Evolutionary conservation across 2,797 vertebrate genomes (phyloP), one percentile per base, ranked within the genome.

Genomic region (Danio tinwini): DNA sequence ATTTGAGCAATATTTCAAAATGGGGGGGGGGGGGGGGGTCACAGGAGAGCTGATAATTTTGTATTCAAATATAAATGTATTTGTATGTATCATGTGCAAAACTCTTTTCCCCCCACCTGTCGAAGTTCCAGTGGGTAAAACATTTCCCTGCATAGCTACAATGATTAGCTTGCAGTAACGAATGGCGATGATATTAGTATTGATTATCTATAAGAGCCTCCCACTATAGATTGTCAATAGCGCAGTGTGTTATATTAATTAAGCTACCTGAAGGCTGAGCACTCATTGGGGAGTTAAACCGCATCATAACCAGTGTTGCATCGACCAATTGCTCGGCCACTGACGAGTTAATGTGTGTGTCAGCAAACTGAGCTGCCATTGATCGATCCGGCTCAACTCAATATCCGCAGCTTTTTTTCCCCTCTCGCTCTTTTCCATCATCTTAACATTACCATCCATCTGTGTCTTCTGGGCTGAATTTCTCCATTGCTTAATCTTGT

Each of bases 171-270:
- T 58, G 39, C 42, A 61, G 42, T 59, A 40, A 56, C 6, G 14
- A 37, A 49, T 17, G 70, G 39, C 19, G 49, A 76, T 79, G 68
- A 76, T 74, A 77, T 83, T 55, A 49, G 44, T 16, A 80, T 83
- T 52, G 73, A 82, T 80, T 74, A 14, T 62, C 52, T 50, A 74
- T 17, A 67, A 42, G 44, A 58, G 13, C 47, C 56, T 49, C 52
- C 21, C 58, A 42, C 1, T 53, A 84, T 77, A 19, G 77, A 78
- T 86, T 53, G 21, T 64, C 73, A 74, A 55, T 74, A 67, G 16
- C 52, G 65, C 58, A 80, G 68, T 68, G 56, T 59, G 71, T 80
- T 37, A 80, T 82, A 78, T 86, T 82, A 84, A 86, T 85, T 80
- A 83, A 80, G 80, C 63, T 9, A 59, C 62, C 61, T 39, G 47